Conservation (phyloP, 2,797 vertebrate species). For the Borostomias antarcticus region DNA sequence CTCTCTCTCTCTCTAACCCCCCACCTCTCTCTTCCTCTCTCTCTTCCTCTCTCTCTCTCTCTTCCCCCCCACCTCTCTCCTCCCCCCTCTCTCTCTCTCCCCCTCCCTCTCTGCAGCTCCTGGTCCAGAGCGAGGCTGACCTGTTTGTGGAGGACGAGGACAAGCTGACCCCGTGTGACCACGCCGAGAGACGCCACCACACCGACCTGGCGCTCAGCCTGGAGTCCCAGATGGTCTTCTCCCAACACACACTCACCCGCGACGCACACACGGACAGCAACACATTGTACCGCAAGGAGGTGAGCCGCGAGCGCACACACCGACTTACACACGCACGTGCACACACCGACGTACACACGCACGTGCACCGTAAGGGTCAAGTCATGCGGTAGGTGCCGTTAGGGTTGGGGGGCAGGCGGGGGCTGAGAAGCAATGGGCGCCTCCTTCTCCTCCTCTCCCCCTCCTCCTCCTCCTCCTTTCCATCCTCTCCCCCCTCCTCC, state of each 20-base stretch:
- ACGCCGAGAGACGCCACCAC: slow-evolving; percentile 96
- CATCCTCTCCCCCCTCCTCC: background rate
- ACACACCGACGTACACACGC: background rate
- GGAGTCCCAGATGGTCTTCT: slow-evolving; percentile 99
- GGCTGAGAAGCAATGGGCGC: too few species aligned
- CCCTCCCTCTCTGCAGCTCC: slow-evolving; percentile 75
- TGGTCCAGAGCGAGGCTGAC: slow-evolving; percentile 93
- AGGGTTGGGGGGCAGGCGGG: too few species aligned
- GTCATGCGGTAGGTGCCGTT: too few species aligned
- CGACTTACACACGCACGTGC: slow-evolving; percentile 11
- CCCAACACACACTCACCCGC: slow-evolving; percentile 81
- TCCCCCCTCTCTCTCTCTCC: too few species aligned
- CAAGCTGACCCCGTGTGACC: slow-evolving; percentile 97
- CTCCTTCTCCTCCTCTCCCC: too few species aligned
- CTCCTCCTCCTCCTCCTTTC: slow-evolving; percentile 16
- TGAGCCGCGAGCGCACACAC: slow-evolving; percentile 52
- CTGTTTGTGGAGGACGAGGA: slow-evolving; percentile 98
- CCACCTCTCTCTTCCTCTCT: slow-evolving; percentile 5
- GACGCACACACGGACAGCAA: slow-evolving; percentile 90
- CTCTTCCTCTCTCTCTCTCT: slow-evolving; percentile 9
- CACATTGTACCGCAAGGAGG: slow-evolving; percentile 94
- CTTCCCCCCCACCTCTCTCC: background rate
- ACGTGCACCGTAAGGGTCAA: too few species aligned
- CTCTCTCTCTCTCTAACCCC: background rate
- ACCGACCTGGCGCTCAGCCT: slow-evolving; percentile 96